Percentiles rank a stretch among this genome's conserved stretches.
Evolutionary conservation across 2,113 vertebrate genomes (phyloP).

Genomic region (Holacanthus passer): DNA sequence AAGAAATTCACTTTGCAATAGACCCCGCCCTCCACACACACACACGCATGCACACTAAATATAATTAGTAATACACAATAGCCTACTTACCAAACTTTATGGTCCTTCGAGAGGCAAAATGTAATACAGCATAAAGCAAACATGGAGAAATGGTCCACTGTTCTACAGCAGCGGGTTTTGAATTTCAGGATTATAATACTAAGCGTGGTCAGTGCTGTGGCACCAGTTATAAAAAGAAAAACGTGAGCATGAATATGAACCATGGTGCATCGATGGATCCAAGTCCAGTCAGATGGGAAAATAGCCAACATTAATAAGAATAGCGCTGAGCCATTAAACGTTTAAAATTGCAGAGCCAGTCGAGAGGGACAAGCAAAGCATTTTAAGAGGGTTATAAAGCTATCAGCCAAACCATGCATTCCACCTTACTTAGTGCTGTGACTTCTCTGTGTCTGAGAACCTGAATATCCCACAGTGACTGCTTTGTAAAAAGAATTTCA

Average conservation of each 20-base stretch:
- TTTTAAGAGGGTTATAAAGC: conserved; percentile 58
- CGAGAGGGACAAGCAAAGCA: conserved; percentile 42
- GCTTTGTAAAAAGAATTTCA: conserved; percentile 25
- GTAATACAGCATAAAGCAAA: conserved; percentile 49
- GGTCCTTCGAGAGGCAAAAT: conserved; percentile 16
- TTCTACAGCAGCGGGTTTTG: conserved; percentile 15
- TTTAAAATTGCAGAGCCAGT: conserved; percentile 60
- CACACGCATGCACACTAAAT: not conserved
- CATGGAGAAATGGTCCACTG: conserved; percentile 9
- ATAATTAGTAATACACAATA: conserved; percentile 14
- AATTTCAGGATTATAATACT: conserved; percentile 19
- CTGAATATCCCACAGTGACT: not conserved
- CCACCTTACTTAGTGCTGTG: conserved; percentile 27
- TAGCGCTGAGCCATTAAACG: conserved; percentile 57
- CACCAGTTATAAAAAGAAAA: conserved; percentile 23
- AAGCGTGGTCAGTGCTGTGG: conserved; percentile 17
- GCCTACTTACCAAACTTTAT: conserved; percentile 13
- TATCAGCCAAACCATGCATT: conserved; percentile 55
- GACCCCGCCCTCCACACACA: not conserved
- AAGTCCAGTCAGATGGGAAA: conserved; percentile 48
- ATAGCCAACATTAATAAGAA: conserved; percentile 67
- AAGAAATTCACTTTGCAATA: conserved; percentile 3
- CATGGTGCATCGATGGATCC: conserved; percentile 23
- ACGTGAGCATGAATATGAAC: conserved; percentile 32
- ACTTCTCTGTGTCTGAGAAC: conserved; percentile 3